Conservation (phyloP, 2,888 invertebrate genomes). For the Chrysotoxum bicinctum region DNA sequence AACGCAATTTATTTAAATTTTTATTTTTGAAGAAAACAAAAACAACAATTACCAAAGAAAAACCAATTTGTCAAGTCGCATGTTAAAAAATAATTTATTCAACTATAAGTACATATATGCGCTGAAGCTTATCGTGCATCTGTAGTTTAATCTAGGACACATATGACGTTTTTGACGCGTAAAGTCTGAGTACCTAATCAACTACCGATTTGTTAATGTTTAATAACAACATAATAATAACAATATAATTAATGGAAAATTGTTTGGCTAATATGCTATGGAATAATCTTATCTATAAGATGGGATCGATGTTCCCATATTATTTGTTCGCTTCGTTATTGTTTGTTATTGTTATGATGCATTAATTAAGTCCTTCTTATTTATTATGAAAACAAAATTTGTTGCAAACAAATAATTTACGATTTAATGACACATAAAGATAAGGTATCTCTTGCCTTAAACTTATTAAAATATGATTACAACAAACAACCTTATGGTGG, state of each 20-base stretch:
- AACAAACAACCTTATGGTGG: background rate
- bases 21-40: background rate
- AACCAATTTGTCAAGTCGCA: conserved; percentile 14
- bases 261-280: background rate
- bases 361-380: background rate
- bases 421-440: conserved; percentile 5
- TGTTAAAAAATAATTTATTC: conserved; percentile 26
- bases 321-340: background rate
- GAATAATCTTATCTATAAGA: conserved; percentile 4
- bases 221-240: conserved; percentile 15
- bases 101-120: too few species aligned
- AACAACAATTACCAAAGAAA: background rate
- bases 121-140: conserved; percentile 5
- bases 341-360: conserved; percentile 20
- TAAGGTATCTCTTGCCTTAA: background rate
- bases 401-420: background rate
- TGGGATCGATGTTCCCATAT: background rate
- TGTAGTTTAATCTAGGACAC: conserved; percentile 12
- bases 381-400: background rate
- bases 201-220: background rate
- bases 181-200: background rate
- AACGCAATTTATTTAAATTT: conserved; percentile 10
- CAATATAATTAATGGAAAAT: conserved; percentile 9
- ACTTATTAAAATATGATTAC: background rate
- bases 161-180: background rate